Evolutionary conservation across 2,888 invertebrate species (phyloP).

Genomic region (Sinhomidia bicolor): DNA sequence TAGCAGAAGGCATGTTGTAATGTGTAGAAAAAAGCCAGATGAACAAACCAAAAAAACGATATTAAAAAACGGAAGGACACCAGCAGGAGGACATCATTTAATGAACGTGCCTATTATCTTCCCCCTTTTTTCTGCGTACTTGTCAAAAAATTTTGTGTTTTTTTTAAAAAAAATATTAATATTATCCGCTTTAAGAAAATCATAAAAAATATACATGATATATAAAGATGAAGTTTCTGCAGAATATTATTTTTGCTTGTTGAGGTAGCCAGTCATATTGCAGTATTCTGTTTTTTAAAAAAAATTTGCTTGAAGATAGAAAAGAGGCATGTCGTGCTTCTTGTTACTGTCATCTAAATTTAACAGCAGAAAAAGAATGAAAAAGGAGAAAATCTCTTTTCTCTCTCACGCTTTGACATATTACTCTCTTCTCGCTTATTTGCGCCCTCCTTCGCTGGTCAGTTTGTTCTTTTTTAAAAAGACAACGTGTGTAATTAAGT

Average conservation of each 20-base stretch:
- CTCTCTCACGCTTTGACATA: constrained; percentile 21
- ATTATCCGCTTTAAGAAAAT: not conserved
- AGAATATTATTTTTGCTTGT: constrained; percentile 20
- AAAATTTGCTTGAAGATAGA: constrained; percentile 18
- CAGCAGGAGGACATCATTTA: constrained; percentile 55
- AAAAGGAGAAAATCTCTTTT: constrained; percentile 1
- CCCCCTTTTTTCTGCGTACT: not conserved
- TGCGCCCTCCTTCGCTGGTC: not conserved
- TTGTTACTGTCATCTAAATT: constrained; percentile 34
- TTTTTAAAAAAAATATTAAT: not conserved
- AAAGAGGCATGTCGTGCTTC: not conserved
- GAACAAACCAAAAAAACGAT: not conserved
- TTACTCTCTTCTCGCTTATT: no score
- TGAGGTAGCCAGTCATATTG: constrained; percentile 36
- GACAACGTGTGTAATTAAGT: constrained; percentile 30
- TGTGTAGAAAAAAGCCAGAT: not conserved
- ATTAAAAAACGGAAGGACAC: constrained; percentile 52
- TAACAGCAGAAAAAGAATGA: not conserved
- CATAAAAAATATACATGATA: no score
- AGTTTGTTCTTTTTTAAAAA: not conserved
- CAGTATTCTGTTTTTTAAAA: constrained; percentile 1
- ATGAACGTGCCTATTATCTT: constrained; percentile 16
- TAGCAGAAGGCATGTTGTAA: not conserved
- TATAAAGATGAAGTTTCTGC: not conserved
- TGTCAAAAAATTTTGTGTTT: not conserved